Percentiles rank a stretch among this genome's conserved stretches.
phyloP scores from a whole-genome alignment of 2,888 invertebrate genomes.

The Molorchus minor region DNA sequence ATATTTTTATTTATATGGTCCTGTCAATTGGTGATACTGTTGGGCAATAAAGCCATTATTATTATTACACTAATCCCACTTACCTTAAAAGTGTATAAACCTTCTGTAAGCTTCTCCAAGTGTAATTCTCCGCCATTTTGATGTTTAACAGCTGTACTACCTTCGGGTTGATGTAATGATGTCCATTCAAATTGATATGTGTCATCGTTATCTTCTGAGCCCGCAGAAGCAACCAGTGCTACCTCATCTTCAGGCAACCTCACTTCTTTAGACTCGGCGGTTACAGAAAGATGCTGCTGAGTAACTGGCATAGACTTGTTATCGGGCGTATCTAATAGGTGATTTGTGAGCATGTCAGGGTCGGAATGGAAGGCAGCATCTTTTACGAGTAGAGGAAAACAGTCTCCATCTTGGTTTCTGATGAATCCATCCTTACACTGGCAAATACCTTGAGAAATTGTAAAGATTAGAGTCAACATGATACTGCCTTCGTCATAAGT shows the following conservation, averaged over 20 bases:
- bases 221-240: slow-evolving; percentile 82
- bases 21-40: too few species aligned
- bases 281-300: slow-evolving; percentile 75
- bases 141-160: slow-evolving; percentile 76
- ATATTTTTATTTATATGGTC: too few species aligned
- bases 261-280: slow-evolving; percentile 78
- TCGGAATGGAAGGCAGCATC: slow-evolving; percentile 47
- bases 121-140: slow-evolving; percentile 86
- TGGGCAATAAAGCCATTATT: too few species aligned
- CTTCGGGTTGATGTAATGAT: slow-evolving; percentile 83
- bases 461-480: too few species aligned
- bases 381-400: slow-evolving; percentile 53
- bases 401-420: slow-evolving; percentile 60
- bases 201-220: slow-evolving; percentile 70
- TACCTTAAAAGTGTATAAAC: slow-evolving; percentile 87
- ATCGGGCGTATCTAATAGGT: slow-evolving; percentile 43
- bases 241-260: slow-evolving; percentile 84
- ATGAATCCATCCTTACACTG: slow-evolving; percentile 73
- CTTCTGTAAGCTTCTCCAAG: slow-evolving; percentile 84
- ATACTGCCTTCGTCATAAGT: too few species aligned
- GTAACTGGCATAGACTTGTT: slow-evolving; percentile 63
- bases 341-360: slow-evolving; percentile 49
- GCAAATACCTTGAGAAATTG: slow-evolving; percentile 70
- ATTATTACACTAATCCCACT: too few species aligned
- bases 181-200: slow-evolving; percentile 92